Evolutionary conservation across 2,113 vertebrate genomes (phyloP).

Genomic region (Nicator chloris): DNA sequence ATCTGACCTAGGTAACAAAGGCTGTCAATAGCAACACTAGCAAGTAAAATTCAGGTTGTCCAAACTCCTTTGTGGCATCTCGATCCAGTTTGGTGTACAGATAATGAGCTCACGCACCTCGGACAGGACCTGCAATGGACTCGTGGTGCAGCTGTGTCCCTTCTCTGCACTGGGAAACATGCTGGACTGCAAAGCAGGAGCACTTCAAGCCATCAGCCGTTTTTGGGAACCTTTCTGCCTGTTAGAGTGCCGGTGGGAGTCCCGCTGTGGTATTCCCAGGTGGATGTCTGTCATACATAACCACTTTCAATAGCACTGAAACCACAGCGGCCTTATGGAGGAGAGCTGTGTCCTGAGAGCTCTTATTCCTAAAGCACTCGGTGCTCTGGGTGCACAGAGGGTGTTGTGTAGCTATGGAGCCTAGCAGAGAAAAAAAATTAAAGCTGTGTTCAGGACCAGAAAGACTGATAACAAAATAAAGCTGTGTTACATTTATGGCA

Average conservation of each 20-base stretch:
- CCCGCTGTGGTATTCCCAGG: not conserved
- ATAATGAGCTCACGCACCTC: fast-evolving
- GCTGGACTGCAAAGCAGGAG: not conserved
- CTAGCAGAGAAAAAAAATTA: not conserved
- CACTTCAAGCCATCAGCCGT: not conserved
- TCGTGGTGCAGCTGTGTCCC: not conserved
- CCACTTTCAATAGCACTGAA: not conserved
- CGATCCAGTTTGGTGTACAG: not conserved
- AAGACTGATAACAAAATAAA: not conserved
- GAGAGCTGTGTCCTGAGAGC: not conserved
- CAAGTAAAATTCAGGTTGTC: not conserved
- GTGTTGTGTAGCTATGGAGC: not conserved
- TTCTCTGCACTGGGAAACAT: not conserved
- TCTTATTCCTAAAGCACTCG: not conserved
- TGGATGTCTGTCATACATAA: not conserved
- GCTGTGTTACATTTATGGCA: not conserved
- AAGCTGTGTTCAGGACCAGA: not conserved
- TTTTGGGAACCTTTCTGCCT: not conserved
- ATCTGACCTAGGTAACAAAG: not conserved
- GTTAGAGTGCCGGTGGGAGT: not conserved
- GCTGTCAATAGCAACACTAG: not conserved
- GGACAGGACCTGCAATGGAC: not conserved
- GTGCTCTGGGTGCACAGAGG: not conserved
- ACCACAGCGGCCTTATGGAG: not conserved
- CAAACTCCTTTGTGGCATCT: not conserved